A percentile compares a stretch with the other conserved stretches of the same genome.
Evolutionary conservation across 2,797 vertebrate genomes (phyloP).

Genomic region (Babyrousa celebensis): DNA sequence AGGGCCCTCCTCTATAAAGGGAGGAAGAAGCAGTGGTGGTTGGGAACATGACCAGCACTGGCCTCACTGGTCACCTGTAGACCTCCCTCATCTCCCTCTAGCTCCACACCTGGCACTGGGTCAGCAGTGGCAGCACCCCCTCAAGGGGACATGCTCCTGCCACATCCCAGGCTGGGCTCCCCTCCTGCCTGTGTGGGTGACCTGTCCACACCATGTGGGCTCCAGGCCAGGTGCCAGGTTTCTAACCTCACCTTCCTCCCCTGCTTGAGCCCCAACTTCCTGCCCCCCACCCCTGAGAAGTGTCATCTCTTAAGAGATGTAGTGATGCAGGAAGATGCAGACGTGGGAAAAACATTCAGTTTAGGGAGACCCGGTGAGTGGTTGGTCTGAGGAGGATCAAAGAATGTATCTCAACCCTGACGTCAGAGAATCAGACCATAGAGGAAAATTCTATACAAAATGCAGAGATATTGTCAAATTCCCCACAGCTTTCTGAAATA

Average conservation of each 20-base stretch:
- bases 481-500: neutral
- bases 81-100: neutral
- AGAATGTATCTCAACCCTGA: too few relatives aligned
- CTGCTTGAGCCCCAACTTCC: neutral
- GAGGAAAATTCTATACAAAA: neutral
- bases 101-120: neutral
- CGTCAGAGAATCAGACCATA: too few relatives aligned
- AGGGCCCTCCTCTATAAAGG: neutral
- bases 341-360: neutral
- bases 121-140: too few relatives aligned
- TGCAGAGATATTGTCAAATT: neutral
- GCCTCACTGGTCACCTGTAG: neutral
- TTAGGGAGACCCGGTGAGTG: neutral
- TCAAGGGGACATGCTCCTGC: too few relatives aligned
- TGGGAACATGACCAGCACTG: neutral
- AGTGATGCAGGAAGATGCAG: neutral
- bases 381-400: neutral
- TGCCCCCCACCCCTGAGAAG: neutral
- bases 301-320: neutral
- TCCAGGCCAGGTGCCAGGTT: neutral
- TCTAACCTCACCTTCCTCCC: neutral
- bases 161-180: neutral
- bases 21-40: neutral
- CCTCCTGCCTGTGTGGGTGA: neutral
- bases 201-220: neutral